These are phyloP conservation scores for Antigone vipio DNA, from an alignment of 2,113 vertebrate genomes.

Conservation along the genomic window DNA sequence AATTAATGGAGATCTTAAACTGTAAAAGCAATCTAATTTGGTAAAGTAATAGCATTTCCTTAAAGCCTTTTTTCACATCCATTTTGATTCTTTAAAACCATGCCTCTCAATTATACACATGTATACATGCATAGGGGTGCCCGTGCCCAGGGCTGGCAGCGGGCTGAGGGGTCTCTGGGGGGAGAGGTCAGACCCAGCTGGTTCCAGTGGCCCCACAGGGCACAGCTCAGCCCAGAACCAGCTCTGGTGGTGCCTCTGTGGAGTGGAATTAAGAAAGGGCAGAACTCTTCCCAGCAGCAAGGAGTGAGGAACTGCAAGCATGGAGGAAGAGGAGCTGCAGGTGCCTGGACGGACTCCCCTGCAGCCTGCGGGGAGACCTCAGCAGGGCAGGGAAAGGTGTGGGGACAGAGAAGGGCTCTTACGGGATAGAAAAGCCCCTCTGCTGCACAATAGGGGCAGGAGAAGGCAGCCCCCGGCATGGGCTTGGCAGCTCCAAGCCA, in stretches of 20 bases:
- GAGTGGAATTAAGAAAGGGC: not conserved
- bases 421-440: too few relatives aligned
- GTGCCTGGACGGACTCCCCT: fast-evolving
- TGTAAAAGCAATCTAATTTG: not conserved
- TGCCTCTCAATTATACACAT: too few relatives aligned
- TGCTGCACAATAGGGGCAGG: not conserved
- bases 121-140: fast-evolving
- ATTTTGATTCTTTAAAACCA: not conserved
- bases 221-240: fast-evolving
- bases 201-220: not conserved
- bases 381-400: not conserved
- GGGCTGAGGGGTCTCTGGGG: not conserved
- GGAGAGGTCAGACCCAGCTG: not conserved
- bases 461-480: not conserved
- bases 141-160: not conserved
- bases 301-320: not conserved
- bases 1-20: not conserved
- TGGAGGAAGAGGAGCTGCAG: not conserved
- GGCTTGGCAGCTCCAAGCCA: not conserved
- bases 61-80: not conserved
- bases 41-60: not conserved
- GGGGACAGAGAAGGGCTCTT: not conserved
- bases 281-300: not conserved
- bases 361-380: not conserved
- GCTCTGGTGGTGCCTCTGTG: fast-evolving